Evolutionary conservation across 2,888 invertebrate species (phyloP).

Genomic region (Nephrocerus scutellatus): DNA sequence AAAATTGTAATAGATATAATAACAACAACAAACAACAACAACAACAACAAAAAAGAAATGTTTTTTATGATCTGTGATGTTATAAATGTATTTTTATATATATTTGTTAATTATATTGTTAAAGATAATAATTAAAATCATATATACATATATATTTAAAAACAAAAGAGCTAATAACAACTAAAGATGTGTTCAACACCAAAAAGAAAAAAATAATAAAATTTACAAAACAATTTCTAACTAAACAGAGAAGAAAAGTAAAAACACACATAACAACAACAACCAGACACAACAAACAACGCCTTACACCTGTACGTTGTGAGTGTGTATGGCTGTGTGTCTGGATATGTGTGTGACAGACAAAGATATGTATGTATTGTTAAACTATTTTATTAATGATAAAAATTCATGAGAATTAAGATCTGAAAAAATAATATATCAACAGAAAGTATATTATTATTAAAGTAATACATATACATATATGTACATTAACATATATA

Average conservation of each 20-base stretch:
- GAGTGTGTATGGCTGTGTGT: no score
- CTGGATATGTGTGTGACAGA: no score
- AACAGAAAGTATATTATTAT: no score
- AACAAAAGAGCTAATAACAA: conserved; percentile 19
- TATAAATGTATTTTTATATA: conserved; percentile 36
- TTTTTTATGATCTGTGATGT: conserved; percentile 33
- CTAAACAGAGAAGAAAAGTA: conserved; percentile 5
- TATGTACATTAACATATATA: conserved; percentile 17
- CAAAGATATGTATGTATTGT: conserved; percentile 18
- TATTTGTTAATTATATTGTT: conserved; percentile 34
- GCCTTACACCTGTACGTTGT: no score
- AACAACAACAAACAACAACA: conserved; percentile 16
- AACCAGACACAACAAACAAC: no score
- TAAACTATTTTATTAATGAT: conserved; percentile 23
- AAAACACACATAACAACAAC: no score
- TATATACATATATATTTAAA: conserved; percentile 16
- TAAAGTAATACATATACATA: conserved; percentile 15
- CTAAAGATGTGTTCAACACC: conserved; percentile 15
- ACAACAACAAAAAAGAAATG: conserved; percentile 25
- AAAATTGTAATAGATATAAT: no score
- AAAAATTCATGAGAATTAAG: conserved; percentile 23
- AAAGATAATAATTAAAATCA: conserved; percentile 24
- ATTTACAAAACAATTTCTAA: conserved; percentile 18
- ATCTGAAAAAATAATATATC: conserved; percentile 24
- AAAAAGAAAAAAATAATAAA: conserved; percentile 18